phyloP scores from a whole-genome alignment of 2,797 vertebrate genomes.

The Semaprochilodus insignis region DNA sequence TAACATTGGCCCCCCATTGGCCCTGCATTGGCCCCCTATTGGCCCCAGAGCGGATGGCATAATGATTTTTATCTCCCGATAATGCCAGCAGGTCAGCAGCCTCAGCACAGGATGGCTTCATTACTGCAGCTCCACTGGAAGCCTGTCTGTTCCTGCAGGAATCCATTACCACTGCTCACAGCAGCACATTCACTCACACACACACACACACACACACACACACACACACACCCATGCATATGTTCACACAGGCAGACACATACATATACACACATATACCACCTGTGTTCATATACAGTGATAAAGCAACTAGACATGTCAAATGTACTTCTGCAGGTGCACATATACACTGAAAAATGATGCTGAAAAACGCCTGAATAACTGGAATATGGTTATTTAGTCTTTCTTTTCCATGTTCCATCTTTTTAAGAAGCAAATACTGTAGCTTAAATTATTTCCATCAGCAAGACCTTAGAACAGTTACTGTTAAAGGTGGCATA shows the following conservation, averaged over 20 bases:
- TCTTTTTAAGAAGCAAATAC: too few species aligned
- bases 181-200: slow-evolving; percentile 21
- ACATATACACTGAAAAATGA: not conserved
- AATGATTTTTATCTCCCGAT: slow-evolving; percentile 81
- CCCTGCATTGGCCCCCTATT: slow-evolving; percentile 17
- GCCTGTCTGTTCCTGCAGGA: slow-evolving; percentile 77
- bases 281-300: slow-evolving; percentile 13
- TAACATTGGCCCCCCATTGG: slow-evolving; percentile 43
- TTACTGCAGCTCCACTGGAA: slow-evolving; percentile 78
- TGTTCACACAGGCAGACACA: slow-evolving; percentile 28
- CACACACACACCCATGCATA: slow-evolving; percentile 42
- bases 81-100: slow-evolving; percentile 83
- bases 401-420: too few species aligned
- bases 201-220: slow-evolving; percentile 33
- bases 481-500: too few species aligned
- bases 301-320: slow-evolving; percentile 28
- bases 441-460: too few species aligned
- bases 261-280: not conserved
- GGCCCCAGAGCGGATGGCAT: slow-evolving; percentile 62
- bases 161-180: slow-evolving; percentile 73
- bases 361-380: too few species aligned
- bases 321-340: not conserved
- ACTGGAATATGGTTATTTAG: too few species aligned
- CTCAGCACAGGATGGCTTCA: slow-evolving; percentile 75
- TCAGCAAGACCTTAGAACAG: too few species aligned